Conservation (phyloP, 53 echinoderm and acorn worm species). For the Stichopus horrens region DNA sequence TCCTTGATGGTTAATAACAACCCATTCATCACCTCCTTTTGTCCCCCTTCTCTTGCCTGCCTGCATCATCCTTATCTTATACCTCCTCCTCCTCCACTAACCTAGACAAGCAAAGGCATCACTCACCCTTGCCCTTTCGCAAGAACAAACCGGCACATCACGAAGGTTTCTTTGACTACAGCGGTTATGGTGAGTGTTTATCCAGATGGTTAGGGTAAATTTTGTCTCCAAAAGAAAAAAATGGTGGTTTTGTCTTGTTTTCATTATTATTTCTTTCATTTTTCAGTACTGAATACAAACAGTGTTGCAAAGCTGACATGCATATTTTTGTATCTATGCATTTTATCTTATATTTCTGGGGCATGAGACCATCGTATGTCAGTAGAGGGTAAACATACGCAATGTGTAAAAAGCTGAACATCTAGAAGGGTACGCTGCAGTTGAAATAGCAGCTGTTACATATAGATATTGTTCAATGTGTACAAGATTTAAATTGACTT, state of each 20-base stretch:
- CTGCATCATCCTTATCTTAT: constrained; percentile 26
- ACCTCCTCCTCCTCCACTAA: constrained; percentile 31
- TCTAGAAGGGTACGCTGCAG: no score
- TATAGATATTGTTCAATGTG: no score
- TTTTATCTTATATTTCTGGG: no score
- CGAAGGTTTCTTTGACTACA: constrained; percentile 29
- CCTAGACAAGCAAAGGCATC: constrained; percentile 33
- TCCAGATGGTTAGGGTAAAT: neutral
- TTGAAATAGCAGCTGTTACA: no score
- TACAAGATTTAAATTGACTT: no score
- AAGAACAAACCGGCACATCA: neutral
- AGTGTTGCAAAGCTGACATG: no score
- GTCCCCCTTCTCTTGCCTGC: constrained; percentile 10
- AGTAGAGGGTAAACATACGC: no score
- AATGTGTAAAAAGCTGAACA: no score
- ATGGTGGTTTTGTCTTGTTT: neutral
- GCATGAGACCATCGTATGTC: no score
- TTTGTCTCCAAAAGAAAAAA: neutral
- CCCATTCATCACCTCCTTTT: neutral
- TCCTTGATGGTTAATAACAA: neutral
- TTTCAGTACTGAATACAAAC: no score
- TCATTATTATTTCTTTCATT: neutral
- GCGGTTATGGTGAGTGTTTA: neutral
- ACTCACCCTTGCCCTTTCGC: constrained; percentile 18
- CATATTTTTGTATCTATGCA: no score